phyloP scores from a whole-genome alignment of 2,113 vertebrate species.

The Platichthys stellatus region DNA sequence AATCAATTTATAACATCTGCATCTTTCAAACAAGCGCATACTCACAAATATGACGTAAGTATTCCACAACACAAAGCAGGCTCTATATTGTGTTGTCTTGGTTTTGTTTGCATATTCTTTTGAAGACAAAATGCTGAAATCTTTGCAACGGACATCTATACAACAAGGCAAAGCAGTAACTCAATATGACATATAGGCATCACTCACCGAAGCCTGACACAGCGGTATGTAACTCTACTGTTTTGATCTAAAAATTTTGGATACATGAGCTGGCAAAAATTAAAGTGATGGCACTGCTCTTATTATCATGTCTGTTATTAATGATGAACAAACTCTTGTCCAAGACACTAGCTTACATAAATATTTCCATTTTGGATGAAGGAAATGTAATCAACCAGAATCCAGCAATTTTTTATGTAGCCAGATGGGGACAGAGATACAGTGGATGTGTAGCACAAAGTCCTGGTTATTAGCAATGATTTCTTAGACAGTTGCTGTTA shows the following conservation, averaged over 20 bases:
- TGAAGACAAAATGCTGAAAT: constrained; percentile 5
- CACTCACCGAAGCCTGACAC: not conserved
- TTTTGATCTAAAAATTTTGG: not conserved
- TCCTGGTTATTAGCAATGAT: constrained; percentile 7
- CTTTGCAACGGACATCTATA: not conserved
- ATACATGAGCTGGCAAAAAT: not conserved
- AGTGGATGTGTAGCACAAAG: constrained; percentile 4
- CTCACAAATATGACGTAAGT: constrained; percentile 3
- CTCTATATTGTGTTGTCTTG: not conserved
- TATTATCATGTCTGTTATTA: constrained; percentile 28
- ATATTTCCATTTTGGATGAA: constrained; percentile 56
- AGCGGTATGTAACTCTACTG: not conserved
- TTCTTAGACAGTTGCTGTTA: not conserved
- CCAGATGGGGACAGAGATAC: not conserved
- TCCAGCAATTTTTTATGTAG: constrained; percentile 51
- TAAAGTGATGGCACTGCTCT: not conserved
- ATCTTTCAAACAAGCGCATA: constrained; percentile 38
- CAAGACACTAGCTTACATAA: constrained; percentile 47
- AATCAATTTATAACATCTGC: constrained; percentile 7
- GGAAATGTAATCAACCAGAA: constrained; percentile 56
- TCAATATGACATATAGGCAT: not conserved
- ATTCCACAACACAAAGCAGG: constrained; percentile 1
- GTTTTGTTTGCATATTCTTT: constrained; percentile 6
- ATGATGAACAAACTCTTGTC: constrained; percentile 23
- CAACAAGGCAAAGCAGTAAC: not conserved